Evolutionary conservation across 2,797 vertebrate species (phyloP), one percentile per base, ranked within the genome.

Genomic region (Artibeus lituratus): DNA sequence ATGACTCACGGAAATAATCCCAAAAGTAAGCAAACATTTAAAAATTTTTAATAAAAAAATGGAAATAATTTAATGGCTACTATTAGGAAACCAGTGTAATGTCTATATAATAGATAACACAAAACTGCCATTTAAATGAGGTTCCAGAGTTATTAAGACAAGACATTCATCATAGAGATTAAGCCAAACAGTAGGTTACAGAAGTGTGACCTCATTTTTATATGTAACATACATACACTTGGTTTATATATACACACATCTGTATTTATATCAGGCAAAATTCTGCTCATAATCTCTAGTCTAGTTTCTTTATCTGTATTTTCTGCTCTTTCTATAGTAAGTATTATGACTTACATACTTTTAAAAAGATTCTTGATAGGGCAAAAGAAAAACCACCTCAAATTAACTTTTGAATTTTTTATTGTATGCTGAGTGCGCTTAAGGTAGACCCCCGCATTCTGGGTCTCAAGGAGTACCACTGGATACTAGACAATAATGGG

Each of bases 71-170:
- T 69, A 87, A 94, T 85, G 12, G 81, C 12, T 16, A 82, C 24
- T 44, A 59, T 89, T 51, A 95, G 39, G 47, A 94, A 91, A 72
- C 65, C 26, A 29, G 44, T 78, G 0, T 59, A 77, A 81, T 21
- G 19, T 51, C 47, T n/a, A 84, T 3, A 80, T 3, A 44, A 87
- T 1, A 88, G n/a, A 26, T n/a, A 70, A 89, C 32, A 69, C 21
- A 69, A 87, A 93, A 90, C 3, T 77, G 51, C 53, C 39, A 95
- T n/a, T 89, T 95, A 88, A 95, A 82, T 87, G 49, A 57, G 39
- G 65, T 18, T 76, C 26, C 7, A 93, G 26, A 80, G 62, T 16
- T 88, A 87, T 44, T 51, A 87, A 94, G 51, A 80, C 10, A 94
- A 73, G n/a, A 70, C 22, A 87, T 44, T 83, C 11, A 55, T 72